Base-by-base conservation (phyloP, 2,113 vertebrate genomes). In the Elgaria multicarinata region DNA sequence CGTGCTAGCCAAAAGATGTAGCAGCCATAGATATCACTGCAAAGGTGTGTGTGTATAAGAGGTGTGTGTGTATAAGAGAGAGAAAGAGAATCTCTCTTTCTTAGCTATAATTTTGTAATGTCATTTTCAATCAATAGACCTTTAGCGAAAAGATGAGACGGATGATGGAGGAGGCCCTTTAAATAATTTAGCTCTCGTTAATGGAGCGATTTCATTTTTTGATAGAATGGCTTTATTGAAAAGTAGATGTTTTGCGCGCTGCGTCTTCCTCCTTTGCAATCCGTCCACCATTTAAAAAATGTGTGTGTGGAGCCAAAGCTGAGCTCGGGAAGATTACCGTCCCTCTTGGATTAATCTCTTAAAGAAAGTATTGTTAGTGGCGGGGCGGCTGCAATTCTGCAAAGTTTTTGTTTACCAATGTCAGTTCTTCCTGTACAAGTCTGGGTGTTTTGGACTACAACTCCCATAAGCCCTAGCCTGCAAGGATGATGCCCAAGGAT, bases 81-180 rank as follows among this genome's bases (percentile, higher is more conserved):
- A 55, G 50, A 33, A 39, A 64, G 72, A 33, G 82, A 76, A 82
- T 69, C 81, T 55, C 89, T 90, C 91, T 93, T 71, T 89, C 88
- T 94, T 83, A 55, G 85, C 79, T 53, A 83, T 90, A 87, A 83
- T 90, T 90, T 87, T 90, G 89, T 90, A 82, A 83, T 87, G 85
- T 94, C 94, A 87, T 91, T 94, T 94, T 91, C 91, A 94, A 94
- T 92, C 92, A 84, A 95, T 89, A 89, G 93, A 94, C 87, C 5
- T 7, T 86, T 91, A 89, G 90, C 91, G 87, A 94, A 88, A 92
- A 92, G 76, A 90, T 86, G 85, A 96, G 93, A 93, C 95, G 44
- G 93, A 90, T 89, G 91, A 93, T 94, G 94, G 93, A 92, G 89
- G 80, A 85, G 80, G 86, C 81, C 94, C 91, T 94, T 95, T 93